phyloP scores from a whole-genome alignment of 2,888 invertebrate genomes.

The Baronia brevicornis region DNA sequence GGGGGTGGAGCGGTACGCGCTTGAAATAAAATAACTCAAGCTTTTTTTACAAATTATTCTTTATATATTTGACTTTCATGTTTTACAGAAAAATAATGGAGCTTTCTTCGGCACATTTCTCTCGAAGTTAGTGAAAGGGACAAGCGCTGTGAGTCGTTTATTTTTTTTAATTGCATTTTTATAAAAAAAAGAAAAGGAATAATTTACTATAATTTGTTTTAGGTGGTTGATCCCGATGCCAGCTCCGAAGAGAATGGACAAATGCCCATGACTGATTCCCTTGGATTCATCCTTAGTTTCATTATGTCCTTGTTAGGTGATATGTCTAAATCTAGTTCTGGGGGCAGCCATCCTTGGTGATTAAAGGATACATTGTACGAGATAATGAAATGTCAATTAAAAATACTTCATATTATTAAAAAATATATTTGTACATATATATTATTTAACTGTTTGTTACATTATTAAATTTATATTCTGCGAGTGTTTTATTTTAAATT shows the following conservation, averaged over 20 bases:
- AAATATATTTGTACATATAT: constrained; percentile 6
- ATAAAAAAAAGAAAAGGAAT: no score
- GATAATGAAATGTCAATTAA: not conserved
- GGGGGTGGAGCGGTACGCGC: constrained; percentile 65
- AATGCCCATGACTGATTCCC: constrained; percentile 48
- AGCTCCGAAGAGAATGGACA: constrained; percentile 38
- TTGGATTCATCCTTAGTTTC: constrained; percentile 51
- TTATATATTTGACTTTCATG: not conserved
- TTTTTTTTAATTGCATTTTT: not conserved
- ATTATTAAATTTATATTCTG: no score
- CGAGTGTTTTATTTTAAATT: no score
- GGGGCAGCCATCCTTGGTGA: constrained; percentile 35
- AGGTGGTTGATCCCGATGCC: constrained; percentile 45
- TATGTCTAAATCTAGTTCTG: constrained; percentile 60
- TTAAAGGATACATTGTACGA: not conserved
- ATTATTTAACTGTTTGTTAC: not conserved
- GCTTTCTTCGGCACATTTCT: constrained; percentile 62
- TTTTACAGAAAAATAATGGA: constrained; percentile 64
- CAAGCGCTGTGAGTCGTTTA: constrained; percentile 63
- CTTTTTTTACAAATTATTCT: not conserved
- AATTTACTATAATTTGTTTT: no score
- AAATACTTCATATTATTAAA: constrained; percentile 5
- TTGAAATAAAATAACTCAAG: not conserved
- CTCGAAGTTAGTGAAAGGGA: constrained; percentile 57
- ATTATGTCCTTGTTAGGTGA: constrained; percentile 54